Base-by-base conservation (phyloP, 1,140 invertebrate species). In the Halyomorpha halys region DNA sequence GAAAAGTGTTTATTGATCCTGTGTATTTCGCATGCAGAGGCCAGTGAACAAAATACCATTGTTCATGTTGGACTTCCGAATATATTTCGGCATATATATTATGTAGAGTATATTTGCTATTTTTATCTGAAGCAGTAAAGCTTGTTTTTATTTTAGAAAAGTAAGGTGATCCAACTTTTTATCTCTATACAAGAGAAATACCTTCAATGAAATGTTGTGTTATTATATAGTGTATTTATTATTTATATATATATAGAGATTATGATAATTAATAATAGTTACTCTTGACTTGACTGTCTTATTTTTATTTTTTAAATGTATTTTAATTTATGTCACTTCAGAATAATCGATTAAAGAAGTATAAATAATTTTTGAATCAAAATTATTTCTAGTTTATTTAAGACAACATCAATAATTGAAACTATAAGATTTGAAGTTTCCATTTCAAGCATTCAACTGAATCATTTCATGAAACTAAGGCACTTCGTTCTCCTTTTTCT, bases 51-150 rank as follows among this genome's bases (percentile, higher is more conserved):
- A 23, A 59, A 59, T 30, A 59, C 27, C 27, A n/a, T 59, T 59
- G 56, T 59, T 59, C 56, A 59, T 59, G 56, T 59, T 59, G 56
- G 34, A 39, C 56, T 59, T 59, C 56, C 56, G 56, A 59, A 59
- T 59, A 59, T 59, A 39, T 16, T 59, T 59, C 19, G 27, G 56
- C 27, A n/a, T 21, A n/a, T 59, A 59, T 59, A 30, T 49, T 21
- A 49, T 49, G 47, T 44, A 59, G 53, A 56, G 21, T 56, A 56
- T 56, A 56, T 19, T 56, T 23, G 25, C 25, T 56, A 56, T 56
- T 56, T 27, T 23, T 21, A 56, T 27, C 53, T 56, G 15, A 23
- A n/a, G 25, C 15, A 23, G 25, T 23, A n/a, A 23, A 56, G 53
- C 53, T n/a, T 23, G 19, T 56, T 56, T 56, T 23, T n/a, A 23